Percentiles rank a stretch among this genome's conserved stretches.
These are phyloP conservation scores for Anoplopoma fimbria DNA, from an alignment of 2,113 vertebrate genomes.

Conservation along the genomic window DNA sequence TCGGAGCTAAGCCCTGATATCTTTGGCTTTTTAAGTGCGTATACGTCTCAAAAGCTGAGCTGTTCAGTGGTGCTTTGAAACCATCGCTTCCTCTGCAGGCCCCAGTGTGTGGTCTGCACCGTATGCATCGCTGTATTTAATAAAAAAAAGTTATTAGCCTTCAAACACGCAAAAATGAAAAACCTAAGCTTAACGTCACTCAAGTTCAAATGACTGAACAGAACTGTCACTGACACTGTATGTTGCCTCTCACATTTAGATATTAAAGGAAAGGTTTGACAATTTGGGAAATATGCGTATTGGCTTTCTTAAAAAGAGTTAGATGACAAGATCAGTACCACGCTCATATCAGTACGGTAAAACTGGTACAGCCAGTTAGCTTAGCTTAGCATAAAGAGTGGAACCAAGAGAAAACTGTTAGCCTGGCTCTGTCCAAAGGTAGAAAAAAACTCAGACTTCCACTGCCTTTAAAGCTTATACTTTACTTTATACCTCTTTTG, in stretches of 20 bases:
- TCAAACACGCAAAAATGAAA: background rate
- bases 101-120: background rate
- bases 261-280: background rate
- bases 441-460: background rate
- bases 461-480: background rate
- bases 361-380: background rate
- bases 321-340: background rate
- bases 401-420: background rate
- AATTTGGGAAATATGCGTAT: background rate
- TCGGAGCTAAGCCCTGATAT: constrained; percentile 44
- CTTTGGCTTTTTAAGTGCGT: constrained; percentile 35
- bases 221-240: background rate
- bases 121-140: background rate
- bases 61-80: constrained; percentile 26
- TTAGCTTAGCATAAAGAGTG: background rate
- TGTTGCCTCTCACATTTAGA: background rate
- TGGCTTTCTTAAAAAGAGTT: background rate
- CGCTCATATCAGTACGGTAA: background rate
- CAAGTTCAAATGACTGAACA: background rate
- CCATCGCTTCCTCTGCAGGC: constrained; percentile 13
- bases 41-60: constrained; percentile 24
- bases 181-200: background rate
- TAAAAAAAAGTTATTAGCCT: background rate
- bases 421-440: background rate
- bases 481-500: background rate